A percentile compares a stretch with the other conserved stretches of the same genome.
Conservation (phyloP, 2,797 vertebrate species). For the Harpagifer antarcticus region DNA sequence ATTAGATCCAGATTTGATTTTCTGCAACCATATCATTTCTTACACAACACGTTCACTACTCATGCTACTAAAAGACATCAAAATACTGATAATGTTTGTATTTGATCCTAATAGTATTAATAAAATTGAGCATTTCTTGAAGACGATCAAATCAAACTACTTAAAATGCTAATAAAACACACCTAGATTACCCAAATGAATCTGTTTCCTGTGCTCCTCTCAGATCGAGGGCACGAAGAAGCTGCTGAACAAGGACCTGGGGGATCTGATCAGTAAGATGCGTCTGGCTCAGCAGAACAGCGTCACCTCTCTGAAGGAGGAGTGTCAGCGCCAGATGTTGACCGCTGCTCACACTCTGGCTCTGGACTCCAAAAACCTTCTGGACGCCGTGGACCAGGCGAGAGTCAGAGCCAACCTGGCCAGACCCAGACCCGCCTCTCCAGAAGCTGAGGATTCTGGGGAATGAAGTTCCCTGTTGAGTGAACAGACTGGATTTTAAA, state of each 20-base stretch:
- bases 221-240: slow-evolving; percentile 95
- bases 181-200: too few species aligned
- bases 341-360: slow-evolving; percentile 90
- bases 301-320: slow-evolving; percentile 89
- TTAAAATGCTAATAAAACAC: too few species aligned
- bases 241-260: slow-evolving; percentile 92
- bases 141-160: too few species aligned
- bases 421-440: slow-evolving; percentile 64
- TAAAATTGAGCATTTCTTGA: too few species aligned
- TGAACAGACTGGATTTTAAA: not conserved
- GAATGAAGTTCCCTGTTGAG: not conserved
- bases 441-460: not conserved
- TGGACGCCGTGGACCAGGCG: slow-evolving; percentile 93
- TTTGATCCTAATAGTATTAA: too few species aligned
- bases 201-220: not conserved
- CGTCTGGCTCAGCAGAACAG: slow-evolving; percentile 92
- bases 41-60: too few species aligned
- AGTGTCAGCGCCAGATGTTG: slow-evolving; percentile 93
- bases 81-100: too few species aligned
- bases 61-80: too few species aligned
- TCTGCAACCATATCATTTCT: too few species aligned
- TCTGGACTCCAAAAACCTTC: slow-evolving; percentile 92
- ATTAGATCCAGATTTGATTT: too few species aligned
- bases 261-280: slow-evolving; percentile 92
- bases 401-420: slow-evolving; percentile 86